A percentile compares a stretch with the other conserved stretches of the same genome.
Evolutionary conservation across 2,113 vertebrate species (phyloP).

Genomic region (Hippocampus comes): DNA sequence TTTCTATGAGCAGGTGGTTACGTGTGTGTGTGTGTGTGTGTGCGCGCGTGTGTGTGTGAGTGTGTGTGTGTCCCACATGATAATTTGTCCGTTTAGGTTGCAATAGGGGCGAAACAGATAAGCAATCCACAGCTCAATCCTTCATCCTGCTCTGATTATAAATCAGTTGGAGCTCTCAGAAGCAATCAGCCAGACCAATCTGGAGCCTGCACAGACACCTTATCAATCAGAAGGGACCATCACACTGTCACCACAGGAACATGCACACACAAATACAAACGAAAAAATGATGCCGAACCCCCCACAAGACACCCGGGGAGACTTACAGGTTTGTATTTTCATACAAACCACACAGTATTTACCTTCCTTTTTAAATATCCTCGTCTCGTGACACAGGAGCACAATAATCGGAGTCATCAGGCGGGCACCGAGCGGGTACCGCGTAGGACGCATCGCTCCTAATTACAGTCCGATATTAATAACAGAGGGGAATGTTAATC

Average conservation of each 20-base stretch:
- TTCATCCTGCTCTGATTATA: conserved; percentile 73
- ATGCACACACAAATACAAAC: conserved; percentile 27
- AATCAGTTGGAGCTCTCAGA: conserved; percentile 71
- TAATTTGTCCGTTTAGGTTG: conserved; percentile 72
- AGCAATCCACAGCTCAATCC: conserved; percentile 70
- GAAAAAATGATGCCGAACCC: conserved; percentile 34
- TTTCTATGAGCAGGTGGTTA: conserved; percentile 25
- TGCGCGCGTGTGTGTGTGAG: conserved; percentile 12
- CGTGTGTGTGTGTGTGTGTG: conserved; percentile 13
- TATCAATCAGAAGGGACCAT: conserved; percentile 72
- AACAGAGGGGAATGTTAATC: conserved; percentile 74
- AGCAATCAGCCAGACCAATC: conserved; percentile 72
- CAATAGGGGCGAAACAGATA: conserved; percentile 67
- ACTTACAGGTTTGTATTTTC: conserved; percentile 50
- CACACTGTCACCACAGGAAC: conserved; percentile 57
- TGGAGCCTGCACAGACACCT: conserved; percentile 68
- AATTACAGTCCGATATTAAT: conserved; percentile 75
- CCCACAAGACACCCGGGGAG: conserved; percentile 21
- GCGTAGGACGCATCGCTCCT: conserved; percentile 60
- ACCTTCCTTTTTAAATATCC: conserved; percentile 30
- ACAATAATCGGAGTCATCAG: conserved; percentile 45
- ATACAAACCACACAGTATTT: conserved; percentile 34
- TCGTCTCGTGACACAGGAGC: conserved; percentile 42
- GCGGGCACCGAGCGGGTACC: conserved; percentile 47
- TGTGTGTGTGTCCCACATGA: conserved; percentile 58